These are phyloP conservation scores for Mobula hypostoma DNA, from an alignment of 2,113 vertebrate species.

Conservation along the genomic window DNA sequence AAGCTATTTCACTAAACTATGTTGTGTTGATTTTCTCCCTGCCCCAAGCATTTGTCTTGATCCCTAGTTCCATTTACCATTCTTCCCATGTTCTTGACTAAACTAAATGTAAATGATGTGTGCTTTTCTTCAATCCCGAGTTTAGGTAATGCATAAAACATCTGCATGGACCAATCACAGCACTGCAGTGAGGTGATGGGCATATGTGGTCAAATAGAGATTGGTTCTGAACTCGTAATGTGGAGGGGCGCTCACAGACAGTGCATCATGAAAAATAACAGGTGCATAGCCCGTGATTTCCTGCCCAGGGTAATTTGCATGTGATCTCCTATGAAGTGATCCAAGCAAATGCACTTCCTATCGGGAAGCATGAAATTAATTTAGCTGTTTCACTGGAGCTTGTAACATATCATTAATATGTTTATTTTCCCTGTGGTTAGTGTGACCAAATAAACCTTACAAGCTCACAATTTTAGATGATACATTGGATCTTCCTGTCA, in stretches of 20 bases:
- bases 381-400: neutral
- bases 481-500: neutral
- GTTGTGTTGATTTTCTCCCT: no score
- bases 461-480: neutral
- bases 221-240: neutral
- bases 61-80: no score
- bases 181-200: neutral
- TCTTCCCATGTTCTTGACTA: no score
- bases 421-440: neutral
- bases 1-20: no score
- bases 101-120: no score
- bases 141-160: neutral
- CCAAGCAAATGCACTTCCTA: neutral
- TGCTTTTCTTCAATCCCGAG: no score
- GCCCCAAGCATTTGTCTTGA: no score
- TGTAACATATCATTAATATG: no score
- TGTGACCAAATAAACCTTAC: neutral
- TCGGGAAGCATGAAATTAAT: neutral
- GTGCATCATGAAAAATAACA: neutral
- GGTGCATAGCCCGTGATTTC: neutral
- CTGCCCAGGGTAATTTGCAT: neutral
- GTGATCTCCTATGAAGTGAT: neutral
- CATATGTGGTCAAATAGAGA: neutral
- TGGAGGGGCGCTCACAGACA: neutral
- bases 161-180: neutral